Evolutionary conservation across 1,140 invertebrate genomes (phyloP).

Genomic region (Saccostrea echinata): DNA sequence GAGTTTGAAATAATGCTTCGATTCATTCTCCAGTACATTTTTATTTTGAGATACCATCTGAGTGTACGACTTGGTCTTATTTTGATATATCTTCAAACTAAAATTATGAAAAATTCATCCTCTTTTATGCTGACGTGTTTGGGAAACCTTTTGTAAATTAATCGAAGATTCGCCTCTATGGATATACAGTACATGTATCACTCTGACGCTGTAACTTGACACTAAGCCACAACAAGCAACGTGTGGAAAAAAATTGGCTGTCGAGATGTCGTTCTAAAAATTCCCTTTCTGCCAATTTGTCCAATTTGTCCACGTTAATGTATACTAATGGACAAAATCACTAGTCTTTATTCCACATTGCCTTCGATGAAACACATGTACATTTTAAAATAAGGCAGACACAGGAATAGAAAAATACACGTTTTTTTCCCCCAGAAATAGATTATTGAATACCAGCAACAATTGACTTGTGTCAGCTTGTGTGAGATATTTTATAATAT

Average conservation of each 20-base stretch:
- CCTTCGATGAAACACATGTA: no score
- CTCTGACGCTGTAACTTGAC: not conserved
- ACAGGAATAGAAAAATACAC: no score
- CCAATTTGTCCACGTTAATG: not conserved
- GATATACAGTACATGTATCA: no score
- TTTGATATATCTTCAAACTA: not conserved
- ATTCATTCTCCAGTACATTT: not conserved
- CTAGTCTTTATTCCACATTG: not conserved
- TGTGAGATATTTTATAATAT: no score
- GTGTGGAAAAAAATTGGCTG: not conserved
- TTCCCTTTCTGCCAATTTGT: not conserved
- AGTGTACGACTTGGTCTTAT: not conserved
- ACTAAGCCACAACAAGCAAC: not conserved
- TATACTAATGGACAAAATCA: not conserved
- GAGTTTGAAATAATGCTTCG: not conserved
- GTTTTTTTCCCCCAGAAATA: no score
- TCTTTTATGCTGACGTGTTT: not conserved
- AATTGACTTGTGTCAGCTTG: no score
- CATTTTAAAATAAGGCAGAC: no score
- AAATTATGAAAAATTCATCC: not conserved
- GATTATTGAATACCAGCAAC: no score
- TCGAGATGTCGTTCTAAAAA: not conserved
- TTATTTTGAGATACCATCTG: not conserved
- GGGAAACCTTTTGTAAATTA: not conserved
- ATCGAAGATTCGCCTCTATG: no score